Base-by-base conservation (phyloP, 2,797 vertebrate genomes). In the Avahi laniger region DNA sequence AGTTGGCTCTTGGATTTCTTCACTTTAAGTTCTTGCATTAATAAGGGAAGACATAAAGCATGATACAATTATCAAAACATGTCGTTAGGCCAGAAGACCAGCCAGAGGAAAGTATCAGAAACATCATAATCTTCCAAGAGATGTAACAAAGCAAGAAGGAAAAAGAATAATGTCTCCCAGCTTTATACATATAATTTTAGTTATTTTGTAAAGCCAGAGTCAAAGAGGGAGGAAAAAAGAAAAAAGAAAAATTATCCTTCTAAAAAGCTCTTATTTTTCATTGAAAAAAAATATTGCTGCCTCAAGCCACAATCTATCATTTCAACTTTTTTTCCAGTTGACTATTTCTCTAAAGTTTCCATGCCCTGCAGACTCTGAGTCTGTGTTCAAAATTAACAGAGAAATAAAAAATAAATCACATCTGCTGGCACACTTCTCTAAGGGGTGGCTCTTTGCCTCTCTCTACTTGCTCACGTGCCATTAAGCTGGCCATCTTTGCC, bases 171-270 rank as follows among this genome's bases (percentile, higher is more conserved):
- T 75, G 30, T 43, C 50, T 79, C 46, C 24, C 35, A 76, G 48
- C 52, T 65, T 57, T 63, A 20, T 69, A 33, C 86, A 17, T 80
- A 18, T 76, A 91, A 93, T 84, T 79, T 67, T 91, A 91, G 33
- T 76, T 86, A 69, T 83, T 96, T 91, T 91, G n/a, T 89, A 95
- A 96, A 92, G 24, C 26, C 50, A 88, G 73, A 43, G 50, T 92
- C 88, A 82, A 57, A 88, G n/a, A 63, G 2, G 6, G 5, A 46
- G 15, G 41, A 35, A 50, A 43, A 57, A 41, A 86, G 94, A 76
- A 85, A 46, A 76, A 92, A 95, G 96, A 95, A 97, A 95, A 96
- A 85, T 54, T 89, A 46, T 79, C 73, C 93, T 96, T 96, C 82
- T 88, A 28, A 72, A 87, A 95, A 93, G 46, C 12, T 90, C 48